phyloP scores from a whole-genome alignment of 2,113 vertebrate species.

The Triplophysa tibetana region DNA sequence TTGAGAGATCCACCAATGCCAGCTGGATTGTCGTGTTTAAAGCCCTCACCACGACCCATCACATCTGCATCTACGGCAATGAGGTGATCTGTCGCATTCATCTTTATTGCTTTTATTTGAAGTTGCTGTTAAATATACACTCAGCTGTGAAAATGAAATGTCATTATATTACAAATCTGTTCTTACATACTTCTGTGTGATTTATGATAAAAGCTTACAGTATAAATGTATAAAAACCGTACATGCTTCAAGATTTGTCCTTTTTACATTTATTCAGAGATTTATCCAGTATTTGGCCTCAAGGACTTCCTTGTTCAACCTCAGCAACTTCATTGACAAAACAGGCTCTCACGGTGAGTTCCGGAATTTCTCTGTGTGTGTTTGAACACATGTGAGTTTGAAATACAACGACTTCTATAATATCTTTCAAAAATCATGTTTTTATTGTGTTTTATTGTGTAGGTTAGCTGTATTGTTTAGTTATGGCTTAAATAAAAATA shows the following conservation, averaged over 20 bases:
- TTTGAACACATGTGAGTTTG: neutral
- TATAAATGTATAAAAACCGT: neutral
- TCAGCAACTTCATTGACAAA: constrained; percentile 99
- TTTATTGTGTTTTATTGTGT: too few species aligned
- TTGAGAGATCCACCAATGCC: constrained; percentile 81
- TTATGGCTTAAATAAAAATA: too few species aligned
- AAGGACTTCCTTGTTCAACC: constrained; percentile 97
- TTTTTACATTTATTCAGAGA: constrained; percentile 76
- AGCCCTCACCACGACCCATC: constrained; percentile 94
- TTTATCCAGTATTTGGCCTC: constrained; percentile 99
- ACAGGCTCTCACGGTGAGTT: constrained; percentile 94
- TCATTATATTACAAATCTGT: too few species aligned
- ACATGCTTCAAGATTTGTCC: neutral
- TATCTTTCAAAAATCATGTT: neutral
- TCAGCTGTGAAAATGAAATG: neutral
- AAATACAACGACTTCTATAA: neutral
- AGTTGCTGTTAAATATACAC: too few species aligned
- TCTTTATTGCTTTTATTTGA: neutral
- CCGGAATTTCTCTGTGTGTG: constrained; percentile 7
- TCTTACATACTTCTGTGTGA: too few species aligned
- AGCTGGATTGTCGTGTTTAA: constrained; percentile 99
- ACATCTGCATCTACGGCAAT: constrained; percentile 97
- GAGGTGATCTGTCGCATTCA: constrained; percentile 78
- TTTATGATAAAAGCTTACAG: too few species aligned
- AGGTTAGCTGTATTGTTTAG: too few species aligned